Percentiles rank a stretch among this genome's conserved stretches.
Conservation (phyloP, 2,113 vertebrate genomes). For the Spermophilus dauricus region DNA sequence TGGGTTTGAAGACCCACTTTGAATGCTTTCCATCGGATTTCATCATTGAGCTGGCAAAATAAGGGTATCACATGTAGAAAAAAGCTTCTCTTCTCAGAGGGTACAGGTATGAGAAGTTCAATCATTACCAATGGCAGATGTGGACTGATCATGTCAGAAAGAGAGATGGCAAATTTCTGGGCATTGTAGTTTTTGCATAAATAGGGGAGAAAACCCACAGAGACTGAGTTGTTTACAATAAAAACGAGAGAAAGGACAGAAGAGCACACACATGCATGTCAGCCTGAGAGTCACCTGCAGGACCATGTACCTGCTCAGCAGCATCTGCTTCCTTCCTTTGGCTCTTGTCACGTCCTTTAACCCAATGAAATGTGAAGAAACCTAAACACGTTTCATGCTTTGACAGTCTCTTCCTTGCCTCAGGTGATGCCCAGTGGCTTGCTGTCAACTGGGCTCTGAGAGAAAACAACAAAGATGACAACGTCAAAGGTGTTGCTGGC, state of each 20-base stretch:
- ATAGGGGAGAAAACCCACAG: not conserved
- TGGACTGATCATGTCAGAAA: not conserved
- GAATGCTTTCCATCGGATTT: not conserved
- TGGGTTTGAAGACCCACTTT: not conserved
- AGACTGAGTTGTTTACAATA: not conserved
- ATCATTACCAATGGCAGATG: not conserved
- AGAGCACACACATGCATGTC: fast-evolving
- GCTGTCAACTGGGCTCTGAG: not conserved
- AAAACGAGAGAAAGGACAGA: not conserved
- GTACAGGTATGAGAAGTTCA: not conserved
- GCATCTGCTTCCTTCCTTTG: not conserved
- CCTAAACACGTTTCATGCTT: not conserved
- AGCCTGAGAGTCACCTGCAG: not conserved
- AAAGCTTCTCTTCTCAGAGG: not conserved
- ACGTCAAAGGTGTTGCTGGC: not conserved
- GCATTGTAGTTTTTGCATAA: not conserved
- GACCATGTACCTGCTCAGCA: fast-evolving
- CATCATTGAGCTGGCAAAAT: not conserved
- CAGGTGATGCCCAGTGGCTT: not conserved
- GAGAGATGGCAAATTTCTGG: not conserved
- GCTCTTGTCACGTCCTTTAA: not conserved
- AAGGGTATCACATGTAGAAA: not conserved
- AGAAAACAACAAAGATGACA: not conserved
- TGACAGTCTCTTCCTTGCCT: not conserved
- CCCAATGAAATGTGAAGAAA: not conserved